Base-by-base conservation (phyloP, 2,888 invertebrate genomes). In the Cybosia mesomella region DNA sequence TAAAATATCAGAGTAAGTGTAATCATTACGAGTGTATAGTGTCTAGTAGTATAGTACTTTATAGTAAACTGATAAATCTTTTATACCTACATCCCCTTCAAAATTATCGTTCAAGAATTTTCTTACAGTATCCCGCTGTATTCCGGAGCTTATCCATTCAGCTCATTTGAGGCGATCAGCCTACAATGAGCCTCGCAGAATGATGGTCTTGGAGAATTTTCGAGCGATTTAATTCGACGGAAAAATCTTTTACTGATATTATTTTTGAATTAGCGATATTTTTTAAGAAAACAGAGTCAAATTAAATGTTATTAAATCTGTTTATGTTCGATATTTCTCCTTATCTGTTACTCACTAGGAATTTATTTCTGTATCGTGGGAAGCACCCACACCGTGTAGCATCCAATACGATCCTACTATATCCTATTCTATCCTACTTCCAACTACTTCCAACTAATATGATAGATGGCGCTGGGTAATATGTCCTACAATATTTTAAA, bases 191-290 rank as follows among this genome's bases (percentile, higher is more conserved):
- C 62, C 60, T 69, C 68, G 64, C 67, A 72, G 64, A 77, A 65
- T 74, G 79, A 75, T 74, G 71, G 73, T 70, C 63, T 72, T 64
- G 70, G 73, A 63, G 54, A 74, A 75, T 76, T 73, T 81, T 81
- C 73, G 74, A 75, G 68, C 74, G 73, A 77, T 81, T 81, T 81
- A 77, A 81, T 80, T 80, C 75, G 63, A 73, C 59, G 71, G 67
- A 74, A 77, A 78, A 75, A 70, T 24, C 72, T 65, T 73, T 77
- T 70, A 71, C 70, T 68, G 73, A 75, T 75, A 80, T 81, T 81
- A 79, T 81, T 81, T 81, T 79, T 73, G 81, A 79, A 79, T 80
- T 81, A 81, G 81, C 74, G 69, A 64, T 55, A 68, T 71, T 22
- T 58, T 72, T 43, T 58, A 68, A 70, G 58, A 67, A 59, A 70